Evolutionary conservation across 2,888 invertebrate genomes (phyloP).

Genomic region (Pyrrhia umbra): DNA sequence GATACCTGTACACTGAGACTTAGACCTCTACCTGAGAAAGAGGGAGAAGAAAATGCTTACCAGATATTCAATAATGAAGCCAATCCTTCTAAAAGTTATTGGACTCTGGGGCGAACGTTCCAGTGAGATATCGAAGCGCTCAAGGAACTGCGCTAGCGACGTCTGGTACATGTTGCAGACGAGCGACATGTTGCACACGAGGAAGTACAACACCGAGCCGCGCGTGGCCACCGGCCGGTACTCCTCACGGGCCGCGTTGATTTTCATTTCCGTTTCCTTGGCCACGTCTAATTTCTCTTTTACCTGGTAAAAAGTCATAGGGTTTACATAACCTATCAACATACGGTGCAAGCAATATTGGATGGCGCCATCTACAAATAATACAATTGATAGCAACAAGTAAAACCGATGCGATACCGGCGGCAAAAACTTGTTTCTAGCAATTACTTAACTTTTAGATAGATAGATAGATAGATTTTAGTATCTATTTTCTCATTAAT

Average conservation of each 20-base stretch:
- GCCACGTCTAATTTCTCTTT: conserved; percentile 94
- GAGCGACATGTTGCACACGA: conserved; percentile 96
- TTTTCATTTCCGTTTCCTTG: conserved; percentile 95
- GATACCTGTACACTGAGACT: too few species aligned
- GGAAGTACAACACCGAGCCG: conserved; percentile 96
- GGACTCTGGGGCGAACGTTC: conserved; percentile 92
- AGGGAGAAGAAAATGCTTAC: conserved; percentile 67
- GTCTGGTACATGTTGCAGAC: conserved; percentile 98
- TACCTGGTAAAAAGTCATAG: too few species aligned
- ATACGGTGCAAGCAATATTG: too few species aligned
- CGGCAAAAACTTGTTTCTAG: too few species aligned
- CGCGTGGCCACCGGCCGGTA: conserved; percentile 95
- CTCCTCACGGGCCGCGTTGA: conserved; percentile 95
- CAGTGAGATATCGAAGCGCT: conserved; percentile 96
- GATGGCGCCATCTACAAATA: too few species aligned
- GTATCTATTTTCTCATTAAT: too few species aligned
- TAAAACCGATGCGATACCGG: too few species aligned
- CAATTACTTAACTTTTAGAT: too few species aligned
- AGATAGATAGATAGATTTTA: too few species aligned
- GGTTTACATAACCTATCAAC: too few species aligned
- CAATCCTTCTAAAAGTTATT: conserved; percentile 91
- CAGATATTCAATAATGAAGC: conserved; percentile 94
- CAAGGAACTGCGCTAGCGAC: conserved; percentile 95
- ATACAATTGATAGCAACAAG: too few species aligned
- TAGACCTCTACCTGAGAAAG: too few species aligned